Percentiles rank a stretch among this genome's conserved stretches.
phyloP scores from a whole-genome alignment of 2,113 vertebrate genomes.

The Corythaixoides concolor region DNA sequence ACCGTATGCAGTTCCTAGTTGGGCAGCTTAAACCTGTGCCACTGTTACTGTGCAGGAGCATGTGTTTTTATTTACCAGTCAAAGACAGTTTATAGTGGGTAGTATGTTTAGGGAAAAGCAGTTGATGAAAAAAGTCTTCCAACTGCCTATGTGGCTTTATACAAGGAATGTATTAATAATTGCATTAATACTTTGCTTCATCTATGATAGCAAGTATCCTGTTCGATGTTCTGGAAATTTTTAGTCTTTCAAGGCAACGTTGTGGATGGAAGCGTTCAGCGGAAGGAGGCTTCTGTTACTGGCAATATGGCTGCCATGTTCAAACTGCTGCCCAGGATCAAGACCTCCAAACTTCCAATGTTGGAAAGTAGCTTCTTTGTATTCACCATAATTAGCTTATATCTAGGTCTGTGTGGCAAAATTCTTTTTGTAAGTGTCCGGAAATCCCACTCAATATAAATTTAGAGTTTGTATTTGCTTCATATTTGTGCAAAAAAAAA shows the following conservation, averaged over 20 bases:
- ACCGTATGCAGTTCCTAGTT: neutral
- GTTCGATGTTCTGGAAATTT: neutral
- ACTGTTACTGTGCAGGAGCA: neutral
- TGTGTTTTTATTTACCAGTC: neutral
- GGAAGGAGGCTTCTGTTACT: neutral
- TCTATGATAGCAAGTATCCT: neutral
- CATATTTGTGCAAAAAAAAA: neutral
- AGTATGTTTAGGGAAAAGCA: neutral
- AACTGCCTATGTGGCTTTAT: neutral
- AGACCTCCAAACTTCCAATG: neutral
- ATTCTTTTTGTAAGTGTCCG: neutral
- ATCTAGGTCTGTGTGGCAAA: neutral
- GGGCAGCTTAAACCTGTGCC: constrained; percentile 5
- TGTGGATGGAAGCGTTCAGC: neutral
- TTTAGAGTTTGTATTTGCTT: neutral
- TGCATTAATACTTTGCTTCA: neutral
- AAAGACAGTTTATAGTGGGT: neutral
- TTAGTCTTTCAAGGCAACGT: neutral
- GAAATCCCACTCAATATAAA: neutral
- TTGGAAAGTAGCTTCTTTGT: neutral
- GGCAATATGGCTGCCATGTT: neutral
- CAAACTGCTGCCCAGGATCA: neutral
- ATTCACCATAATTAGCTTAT: neutral
- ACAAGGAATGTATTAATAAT: neutral
- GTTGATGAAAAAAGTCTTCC: neutral